Percentiles rank a stretch among this genome's conserved stretches.
Evolutionary conservation across 2,888 invertebrate genomes (phyloP).

Genomic region (Mythimna albipuncta): DNA sequence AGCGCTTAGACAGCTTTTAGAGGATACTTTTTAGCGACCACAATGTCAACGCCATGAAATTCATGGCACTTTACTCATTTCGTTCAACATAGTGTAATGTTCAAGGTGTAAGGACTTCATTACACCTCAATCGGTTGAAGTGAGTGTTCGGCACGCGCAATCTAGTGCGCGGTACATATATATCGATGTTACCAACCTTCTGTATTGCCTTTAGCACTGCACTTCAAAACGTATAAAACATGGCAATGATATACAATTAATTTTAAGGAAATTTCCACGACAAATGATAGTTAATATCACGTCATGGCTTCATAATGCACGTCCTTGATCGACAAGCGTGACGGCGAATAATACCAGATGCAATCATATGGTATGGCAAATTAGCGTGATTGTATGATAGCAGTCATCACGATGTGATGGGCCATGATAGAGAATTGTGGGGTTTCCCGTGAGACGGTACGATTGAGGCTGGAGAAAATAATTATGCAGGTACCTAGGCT

Average conservation of each 20-base stretch:
- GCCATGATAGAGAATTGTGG: conserved; percentile 6
- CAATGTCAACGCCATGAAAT: too few relatives aligned
- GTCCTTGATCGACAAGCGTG: conserved; percentile 59
- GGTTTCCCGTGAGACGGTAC: conserved; percentile 49
- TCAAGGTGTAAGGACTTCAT: too few relatives aligned
- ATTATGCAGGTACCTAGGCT: background rate
- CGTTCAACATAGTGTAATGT: too few relatives aligned
- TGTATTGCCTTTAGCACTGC: background rate
- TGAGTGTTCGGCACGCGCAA: too few relatives aligned
- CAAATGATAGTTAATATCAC: conserved; percentile 12
- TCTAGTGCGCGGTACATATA: too few relatives aligned
- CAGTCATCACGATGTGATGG: conserved; percentile 26
- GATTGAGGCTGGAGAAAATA: background rate
- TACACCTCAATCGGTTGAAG: too few relatives aligned
- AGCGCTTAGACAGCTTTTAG: too few relatives aligned
- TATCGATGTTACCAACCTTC: background rate
- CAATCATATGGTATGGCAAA: conserved; percentile 45
- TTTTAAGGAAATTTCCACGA: conserved; percentile 23
- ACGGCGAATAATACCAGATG: conserved; percentile 47
- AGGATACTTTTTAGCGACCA: too few relatives aligned
- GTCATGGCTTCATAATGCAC: conserved; percentile 16
- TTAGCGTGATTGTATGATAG: conserved; percentile 57
- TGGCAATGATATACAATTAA: conserved; percentile 15
- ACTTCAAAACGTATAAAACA: background rate
- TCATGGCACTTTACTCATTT: too few relatives aligned